A percentile compares a stretch with the other conserved stretches of the same genome.
These are phyloP conservation scores for Passer montanus DNA, from an alignment of 2,113 vertebrate species.

Conservation along the genomic window DNA sequence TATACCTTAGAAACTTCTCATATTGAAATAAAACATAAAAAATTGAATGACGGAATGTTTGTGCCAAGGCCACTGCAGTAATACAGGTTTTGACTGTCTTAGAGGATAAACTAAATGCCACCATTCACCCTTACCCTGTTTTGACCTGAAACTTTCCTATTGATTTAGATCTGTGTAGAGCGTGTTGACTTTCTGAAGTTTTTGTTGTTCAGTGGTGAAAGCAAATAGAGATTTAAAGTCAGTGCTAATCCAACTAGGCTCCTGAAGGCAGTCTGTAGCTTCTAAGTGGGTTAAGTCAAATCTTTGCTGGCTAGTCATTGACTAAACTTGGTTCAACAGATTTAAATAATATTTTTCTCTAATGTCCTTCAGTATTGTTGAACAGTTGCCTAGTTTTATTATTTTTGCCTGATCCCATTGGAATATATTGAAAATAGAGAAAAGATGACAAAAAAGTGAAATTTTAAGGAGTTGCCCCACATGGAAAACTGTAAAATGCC, in stretches of 20 bases:
- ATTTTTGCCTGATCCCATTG: background rate
- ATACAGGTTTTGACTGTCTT: background rate
- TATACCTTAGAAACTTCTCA: background rate
- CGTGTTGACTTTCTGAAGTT: background rate
- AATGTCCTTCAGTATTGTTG: background rate
- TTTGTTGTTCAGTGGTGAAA: background rate
- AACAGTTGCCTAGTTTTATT: background rate
- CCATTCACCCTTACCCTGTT: background rate
- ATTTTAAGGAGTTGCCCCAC: background rate
- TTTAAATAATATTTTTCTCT: background rate
- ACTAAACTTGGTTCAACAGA: background rate
- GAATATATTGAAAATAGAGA: background rate
- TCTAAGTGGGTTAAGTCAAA: background rate
- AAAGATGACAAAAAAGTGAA: background rate
- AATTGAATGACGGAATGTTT: background rate
- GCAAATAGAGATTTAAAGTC: background rate
- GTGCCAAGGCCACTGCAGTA: background rate
- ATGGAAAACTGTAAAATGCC: background rate
- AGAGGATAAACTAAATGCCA: background rate
- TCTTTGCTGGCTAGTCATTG: background rate
- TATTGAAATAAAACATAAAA: background rate
- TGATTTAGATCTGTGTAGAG: background rate
- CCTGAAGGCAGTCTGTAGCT: background rate
- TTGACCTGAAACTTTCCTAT: background rate
- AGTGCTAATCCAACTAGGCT: background rate